phyloP scores from a whole-genome alignment of 2,888 invertebrate species.

The Meiosimyza platycephala region DNA sequence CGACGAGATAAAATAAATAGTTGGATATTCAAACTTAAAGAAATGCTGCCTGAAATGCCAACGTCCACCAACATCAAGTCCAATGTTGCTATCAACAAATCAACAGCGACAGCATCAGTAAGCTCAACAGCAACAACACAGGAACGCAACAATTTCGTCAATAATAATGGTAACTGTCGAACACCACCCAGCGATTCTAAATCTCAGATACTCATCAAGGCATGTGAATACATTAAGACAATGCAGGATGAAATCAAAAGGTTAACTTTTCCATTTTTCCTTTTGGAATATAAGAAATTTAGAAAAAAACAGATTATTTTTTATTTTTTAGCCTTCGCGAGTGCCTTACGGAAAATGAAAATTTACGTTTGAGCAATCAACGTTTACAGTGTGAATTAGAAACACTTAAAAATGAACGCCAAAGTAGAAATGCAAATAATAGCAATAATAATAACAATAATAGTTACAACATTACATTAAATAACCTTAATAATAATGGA shows the following conservation, averaged over 20 bases:
- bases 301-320: not conserved
- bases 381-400: constrained; percentile 57
- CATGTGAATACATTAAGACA: constrained; percentile 93
- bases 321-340: constrained; percentile 56
- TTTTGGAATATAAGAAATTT: constrained; percentile 2
- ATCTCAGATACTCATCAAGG: constrained; percentile 94
- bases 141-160: not conserved
- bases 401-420: constrained; percentile 51
- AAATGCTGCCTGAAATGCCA: constrained; percentile 78
- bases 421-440: constrained; percentile 13
- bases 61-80: constrained; percentile 21
- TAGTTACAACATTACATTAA: constrained; percentile 53
- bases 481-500: constrained; percentile 51
- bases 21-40: constrained; percentile 94
- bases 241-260: constrained; percentile 82
- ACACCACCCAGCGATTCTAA: constrained; percentile 80
- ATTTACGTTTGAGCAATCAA: constrained; percentile 58
- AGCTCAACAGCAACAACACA: constrained; percentile 33
- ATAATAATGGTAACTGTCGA: constrained; percentile 52
- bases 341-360: constrained; percentile 62
- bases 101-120: constrained; percentile 31
- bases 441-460: constrained; percentile 42
- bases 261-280: constrained; percentile 53
- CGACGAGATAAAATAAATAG: constrained; percentile 96
- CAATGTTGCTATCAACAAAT: constrained; percentile 15